phyloP scores from a whole-genome alignment of 2,797 vertebrate species.

The Acrocephalus scirpaceus region DNA sequence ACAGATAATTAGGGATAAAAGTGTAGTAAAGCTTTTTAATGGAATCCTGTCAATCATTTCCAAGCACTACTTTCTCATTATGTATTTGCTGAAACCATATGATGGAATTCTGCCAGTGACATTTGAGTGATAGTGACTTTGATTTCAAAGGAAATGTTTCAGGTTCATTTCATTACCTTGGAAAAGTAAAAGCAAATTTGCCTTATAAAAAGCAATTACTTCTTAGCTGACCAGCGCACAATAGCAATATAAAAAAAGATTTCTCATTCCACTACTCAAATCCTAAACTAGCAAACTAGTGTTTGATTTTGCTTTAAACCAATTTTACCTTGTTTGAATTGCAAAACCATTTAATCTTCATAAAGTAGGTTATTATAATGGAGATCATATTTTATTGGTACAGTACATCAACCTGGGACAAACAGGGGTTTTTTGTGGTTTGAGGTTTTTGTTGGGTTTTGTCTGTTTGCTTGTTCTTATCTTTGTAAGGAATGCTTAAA shows the following conservation, averaged over 20 bases:
- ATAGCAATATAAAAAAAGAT: conserved; percentile 83
- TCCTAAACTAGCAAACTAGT: conserved; percentile 81
- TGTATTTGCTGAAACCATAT: conserved; percentile 87
- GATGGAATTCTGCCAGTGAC: conserved; percentile 89
- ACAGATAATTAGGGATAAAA: conserved; percentile 85
- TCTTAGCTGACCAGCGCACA: conserved; percentile 90
- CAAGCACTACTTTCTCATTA: conserved; percentile 80
- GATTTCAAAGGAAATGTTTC: conserved; percentile 89
- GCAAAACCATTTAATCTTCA: conserved; percentile 86
- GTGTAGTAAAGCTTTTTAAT: conserved; percentile 85
- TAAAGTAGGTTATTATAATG: conserved; percentile 86
- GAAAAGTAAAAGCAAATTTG: conserved; percentile 98
- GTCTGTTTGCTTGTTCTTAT: not conserved
- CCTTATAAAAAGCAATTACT: conserved; percentile 98
- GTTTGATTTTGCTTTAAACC: conserved; percentile 85
- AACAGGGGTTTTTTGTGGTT: not conserved
- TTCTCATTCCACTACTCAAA: conserved; percentile 84
- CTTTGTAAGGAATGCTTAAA: not conserved
- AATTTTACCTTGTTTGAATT: conserved; percentile 87
- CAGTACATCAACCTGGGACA: conserved; percentile 58
- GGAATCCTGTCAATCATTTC: conserved; percentile 92
- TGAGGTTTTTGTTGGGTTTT: not conserved
- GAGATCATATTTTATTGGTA: conserved; percentile 79
- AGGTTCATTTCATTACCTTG: conserved; percentile 96
- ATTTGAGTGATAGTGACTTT: conserved; percentile 88